Evolutionary conservation across 2,113 vertebrate species (phyloP), one percentile per base, ranked within the genome.

Genomic region (Channa argus): DNA sequence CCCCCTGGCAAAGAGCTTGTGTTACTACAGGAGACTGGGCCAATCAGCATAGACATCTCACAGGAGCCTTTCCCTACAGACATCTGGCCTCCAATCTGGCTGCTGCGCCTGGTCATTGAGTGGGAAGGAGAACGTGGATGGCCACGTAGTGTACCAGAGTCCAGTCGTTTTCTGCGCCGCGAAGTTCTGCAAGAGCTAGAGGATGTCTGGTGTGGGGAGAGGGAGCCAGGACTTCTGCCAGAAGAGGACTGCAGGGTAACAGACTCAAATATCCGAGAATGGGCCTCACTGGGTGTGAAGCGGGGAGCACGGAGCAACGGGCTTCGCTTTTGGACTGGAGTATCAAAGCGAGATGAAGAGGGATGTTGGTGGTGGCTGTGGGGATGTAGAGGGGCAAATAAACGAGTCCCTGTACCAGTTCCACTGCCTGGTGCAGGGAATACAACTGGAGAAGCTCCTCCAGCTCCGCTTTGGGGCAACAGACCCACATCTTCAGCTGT

Each of bases 91-190:
- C 95, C 96, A 7, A 95, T 94, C 80, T 98, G 95, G 80, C 97
- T 96, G 10, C 98, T 99, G 91, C 98, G 95, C 0, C 97, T 97
- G 82, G 96, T 97, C 98, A 99, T 99, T 72, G 97, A 97, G 93
- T 99, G 98, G 0, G 97, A 98, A 47, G 97, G 97, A 79, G 98
- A 99, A 37, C 96, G 93, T 24, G 96, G 94, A 5, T 97, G 96
- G 0, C 95, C 93, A 13, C 95, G 96, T 52, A 95, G 91, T 5
- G 94, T 92, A 78, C 93, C 95, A 2, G 96, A 92, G 0, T 94
- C 93, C 55, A 83, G 94, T 69, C 95, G 94, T 77, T 93, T 96
- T 74, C 94, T 92, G n/a, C 94, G 96, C 5, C 95, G 93, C 2
- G 89, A 93, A 36, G 85, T 91, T 3, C 91, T 91, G 11, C 90